Evolutionary conservation across 2,888 invertebrate genomes (phyloP).

Genomic region (Drosophila multiciliata): DNA sequence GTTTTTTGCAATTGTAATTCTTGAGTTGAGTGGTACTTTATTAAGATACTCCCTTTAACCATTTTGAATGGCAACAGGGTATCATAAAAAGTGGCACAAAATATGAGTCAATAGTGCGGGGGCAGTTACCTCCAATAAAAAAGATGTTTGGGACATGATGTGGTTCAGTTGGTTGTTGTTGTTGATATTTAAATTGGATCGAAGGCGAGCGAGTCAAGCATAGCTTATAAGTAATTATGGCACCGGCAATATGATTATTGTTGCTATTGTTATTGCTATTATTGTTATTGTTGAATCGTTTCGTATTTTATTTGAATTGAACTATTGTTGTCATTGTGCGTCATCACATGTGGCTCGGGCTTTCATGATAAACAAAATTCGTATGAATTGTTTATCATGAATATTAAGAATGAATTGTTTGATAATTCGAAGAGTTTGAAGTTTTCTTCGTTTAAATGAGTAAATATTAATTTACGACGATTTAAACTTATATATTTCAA

Average conservation of each 20-base stretch:
- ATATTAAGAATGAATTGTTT: background rate
- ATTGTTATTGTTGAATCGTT: conserved; percentile 29
- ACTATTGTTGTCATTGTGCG: conserved; percentile 52
- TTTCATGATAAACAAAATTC: background rate
- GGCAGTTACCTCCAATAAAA: conserved; percentile 72
- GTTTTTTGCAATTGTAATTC: background rate
- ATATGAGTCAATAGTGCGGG: conserved; percentile 63
- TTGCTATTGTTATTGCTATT: conserved; percentile 21
- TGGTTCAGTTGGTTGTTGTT: conserved; percentile 17
- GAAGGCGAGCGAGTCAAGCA: conserved; percentile 53
- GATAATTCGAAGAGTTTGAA: background rate
- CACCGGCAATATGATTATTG: conserved; percentile 35
- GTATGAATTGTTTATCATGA: no score
- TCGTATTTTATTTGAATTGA: conserved; percentile 20
- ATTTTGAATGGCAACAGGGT: background rate
- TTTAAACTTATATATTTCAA: background rate
- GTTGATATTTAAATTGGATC: conserved; percentile 47
- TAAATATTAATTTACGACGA: background rate
- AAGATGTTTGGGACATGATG: conserved; percentile 46
- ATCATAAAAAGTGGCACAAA: conserved; percentile 29
- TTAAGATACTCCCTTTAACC: background rate
- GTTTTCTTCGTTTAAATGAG: background rate
- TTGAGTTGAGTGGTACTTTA: background rate
- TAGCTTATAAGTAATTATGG: conserved; percentile 37
- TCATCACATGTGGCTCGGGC: conserved; percentile 33